Percentiles rank a stretch among this genome's conserved stretches.
phyloP scores from a whole-genome alignment of 2,888 invertebrate species.

The Xylophagus ater region DNA sequence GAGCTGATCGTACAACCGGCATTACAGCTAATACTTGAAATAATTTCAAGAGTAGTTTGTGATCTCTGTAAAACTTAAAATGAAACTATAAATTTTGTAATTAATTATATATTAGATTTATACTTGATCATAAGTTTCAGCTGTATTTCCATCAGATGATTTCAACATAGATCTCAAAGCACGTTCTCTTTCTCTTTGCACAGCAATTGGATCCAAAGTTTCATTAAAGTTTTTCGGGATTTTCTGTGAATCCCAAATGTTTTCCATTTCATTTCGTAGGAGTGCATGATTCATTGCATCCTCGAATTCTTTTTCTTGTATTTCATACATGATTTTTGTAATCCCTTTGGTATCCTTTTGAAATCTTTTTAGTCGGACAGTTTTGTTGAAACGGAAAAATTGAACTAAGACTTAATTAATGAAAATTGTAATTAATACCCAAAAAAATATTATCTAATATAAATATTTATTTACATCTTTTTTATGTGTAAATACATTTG shows the following conservation, averaged over 20 bases:
- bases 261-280: conserved; percentile 14
- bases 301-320: conserved; percentile 16
- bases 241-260: conserved; percentile 5
- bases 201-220: conserved; percentile 6
- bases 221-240: neutral
- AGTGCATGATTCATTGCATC: conserved; percentile 16
- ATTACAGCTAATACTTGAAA: conserved; percentile 55
- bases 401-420: too few relatives aligned
- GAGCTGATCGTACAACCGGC: conserved; percentile 48
- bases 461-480: too few relatives aligned
- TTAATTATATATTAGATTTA: too few relatives aligned
- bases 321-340: conserved; percentile 14
- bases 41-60: conserved; percentile 49
- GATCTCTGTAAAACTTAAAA: conserved; percentile 49
- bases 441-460: too few relatives aligned
- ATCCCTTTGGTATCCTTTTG: too few relatives aligned
- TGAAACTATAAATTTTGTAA: neutral
- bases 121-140: conserved; percentile 46
- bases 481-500: too few relatives aligned
- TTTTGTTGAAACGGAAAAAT: too few relatives aligned
- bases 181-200: conserved; percentile 20
- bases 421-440: too few relatives aligned
- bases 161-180: conserved; percentile 42
- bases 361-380: too few relatives aligned
- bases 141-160: conserved; percentile 47